Conservation (phyloP, 2,888 invertebrate species). For the Cenopis cana region DNA sequence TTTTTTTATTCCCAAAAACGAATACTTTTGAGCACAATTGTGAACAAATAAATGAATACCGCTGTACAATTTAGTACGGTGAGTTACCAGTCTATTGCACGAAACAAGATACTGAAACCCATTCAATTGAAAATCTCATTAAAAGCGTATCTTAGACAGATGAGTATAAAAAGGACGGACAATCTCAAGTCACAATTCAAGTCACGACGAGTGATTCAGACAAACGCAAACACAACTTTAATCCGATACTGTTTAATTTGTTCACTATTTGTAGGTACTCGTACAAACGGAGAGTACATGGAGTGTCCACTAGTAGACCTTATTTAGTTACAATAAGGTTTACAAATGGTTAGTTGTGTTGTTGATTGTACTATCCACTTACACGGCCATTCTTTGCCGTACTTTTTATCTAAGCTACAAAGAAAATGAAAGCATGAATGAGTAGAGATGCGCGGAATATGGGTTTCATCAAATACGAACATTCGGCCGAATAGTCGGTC, state of each 20-base stretch:
- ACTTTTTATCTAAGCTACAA: not conserved
- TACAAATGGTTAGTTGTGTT: not conserved
- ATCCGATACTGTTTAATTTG: conserved; percentile 27
- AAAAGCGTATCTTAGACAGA: not conserved
- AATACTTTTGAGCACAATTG: too few species aligned
- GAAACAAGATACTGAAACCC: not conserved
- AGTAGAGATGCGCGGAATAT: too few species aligned
- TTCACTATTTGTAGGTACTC: conserved; percentile 12
- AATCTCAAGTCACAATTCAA: not conserved
- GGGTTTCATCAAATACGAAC: too few species aligned
- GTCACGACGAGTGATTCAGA: not conserved
- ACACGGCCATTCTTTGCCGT: not conserved
- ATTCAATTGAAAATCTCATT: not conserved
- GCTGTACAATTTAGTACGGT: too few species aligned
- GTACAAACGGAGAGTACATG: not conserved
- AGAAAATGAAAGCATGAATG: not conserved
- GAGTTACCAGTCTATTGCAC: not conserved
- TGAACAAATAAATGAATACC: too few species aligned
- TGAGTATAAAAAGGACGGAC: not conserved
- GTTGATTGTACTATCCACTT: not conserved
- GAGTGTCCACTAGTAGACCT: not conserved
- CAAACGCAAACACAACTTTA: conserved; percentile 24
- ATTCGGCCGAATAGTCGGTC: too few species aligned
- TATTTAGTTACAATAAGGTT: not conserved
- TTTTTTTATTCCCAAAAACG: too few species aligned